A percentile compares a stretch with the other conserved stretches of the same genome.
phyloP scores from a whole-genome alignment of 2,797 vertebrate genomes.

The Helicolenus hilgendorfi region DNA sequence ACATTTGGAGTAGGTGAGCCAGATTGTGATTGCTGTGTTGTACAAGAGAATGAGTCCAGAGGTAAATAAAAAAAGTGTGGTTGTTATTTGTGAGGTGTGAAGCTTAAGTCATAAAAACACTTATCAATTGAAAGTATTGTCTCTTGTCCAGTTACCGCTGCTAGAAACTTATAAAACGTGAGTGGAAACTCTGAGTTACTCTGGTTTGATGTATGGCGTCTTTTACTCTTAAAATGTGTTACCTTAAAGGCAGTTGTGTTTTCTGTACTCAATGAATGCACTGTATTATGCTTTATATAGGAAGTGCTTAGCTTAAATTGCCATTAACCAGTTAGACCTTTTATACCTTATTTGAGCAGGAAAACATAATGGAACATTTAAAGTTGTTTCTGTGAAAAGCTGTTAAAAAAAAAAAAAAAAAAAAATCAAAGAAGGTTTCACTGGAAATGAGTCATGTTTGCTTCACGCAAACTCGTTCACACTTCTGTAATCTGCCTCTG shows the following conservation, averaged over 20 bases:
- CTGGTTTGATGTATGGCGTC: neutral
- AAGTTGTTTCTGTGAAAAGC: neutral
- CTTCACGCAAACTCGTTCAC: neutral
- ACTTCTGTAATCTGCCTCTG: conserved; percentile 1
- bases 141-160: conserved; percentile 1
- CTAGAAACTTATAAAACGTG: neutral
- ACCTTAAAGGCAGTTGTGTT: neutral
- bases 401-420: neutral
- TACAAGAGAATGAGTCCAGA: neutral
- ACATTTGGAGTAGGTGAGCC: neutral
- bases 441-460: neutral
- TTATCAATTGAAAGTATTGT: conserved; percentile 23
- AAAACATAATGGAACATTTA: neutral
- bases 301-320: neutral
- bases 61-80: neutral
- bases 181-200: conserved; percentile 52
- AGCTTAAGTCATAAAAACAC: conserved; percentile 19
- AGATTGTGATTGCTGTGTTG: neutral
- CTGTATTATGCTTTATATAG: neutral
- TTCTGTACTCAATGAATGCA: neutral
- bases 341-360: neutral
- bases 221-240: neutral
- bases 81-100: conserved; percentile 9
- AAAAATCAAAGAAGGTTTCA: conserved; percentile 2
- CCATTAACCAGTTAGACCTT: neutral